Percentiles rank a stretch among this genome's conserved stretches.
Evolutionary conservation across 2,888 invertebrate genomes (phyloP).

Genomic region (Prosapia bicincta): DNA sequence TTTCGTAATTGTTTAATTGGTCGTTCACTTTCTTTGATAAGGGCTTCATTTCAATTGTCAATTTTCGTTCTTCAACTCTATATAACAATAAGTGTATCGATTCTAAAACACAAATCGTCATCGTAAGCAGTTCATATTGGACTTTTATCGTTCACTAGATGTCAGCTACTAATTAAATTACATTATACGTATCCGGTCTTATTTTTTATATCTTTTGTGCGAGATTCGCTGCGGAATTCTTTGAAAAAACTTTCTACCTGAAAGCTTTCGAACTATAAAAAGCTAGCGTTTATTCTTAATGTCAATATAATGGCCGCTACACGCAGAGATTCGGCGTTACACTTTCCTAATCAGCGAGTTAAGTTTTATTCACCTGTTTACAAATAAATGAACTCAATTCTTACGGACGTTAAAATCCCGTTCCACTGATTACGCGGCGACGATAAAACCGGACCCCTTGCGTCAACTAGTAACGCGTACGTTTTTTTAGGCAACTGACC

Average conservation of each 20-base stretch:
- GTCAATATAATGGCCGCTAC: too few relatives aligned
- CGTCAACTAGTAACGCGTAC: not conserved
- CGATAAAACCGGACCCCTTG: not conserved
- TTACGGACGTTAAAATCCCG: not conserved
- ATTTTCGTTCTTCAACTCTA: too few relatives aligned
- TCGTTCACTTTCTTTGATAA: too few relatives aligned
- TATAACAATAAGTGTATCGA: too few relatives aligned
- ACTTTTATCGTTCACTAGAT: not conserved
- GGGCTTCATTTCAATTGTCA: too few relatives aligned
- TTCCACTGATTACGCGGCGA: not conserved
- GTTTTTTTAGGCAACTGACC: not conserved
- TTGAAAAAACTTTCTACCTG: not conserved
- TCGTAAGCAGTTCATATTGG: too few relatives aligned
- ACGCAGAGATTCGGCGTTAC: not conserved
- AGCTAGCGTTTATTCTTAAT: not conserved
- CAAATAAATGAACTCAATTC: not conserved
- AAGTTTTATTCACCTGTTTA: not conserved
- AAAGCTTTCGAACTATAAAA: not conserved
- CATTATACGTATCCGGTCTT: not conserved
- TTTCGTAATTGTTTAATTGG: too few relatives aligned
- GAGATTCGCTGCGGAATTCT: not conserved
- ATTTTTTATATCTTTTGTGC: not conserved
- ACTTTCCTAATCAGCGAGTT: not conserved
- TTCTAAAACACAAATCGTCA: too few relatives aligned
- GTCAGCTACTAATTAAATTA: not conserved